phyloP scores from a whole-genome alignment of 64 coral and sea anemone genomes.

The Exaiptasia diaphana region DNA sequence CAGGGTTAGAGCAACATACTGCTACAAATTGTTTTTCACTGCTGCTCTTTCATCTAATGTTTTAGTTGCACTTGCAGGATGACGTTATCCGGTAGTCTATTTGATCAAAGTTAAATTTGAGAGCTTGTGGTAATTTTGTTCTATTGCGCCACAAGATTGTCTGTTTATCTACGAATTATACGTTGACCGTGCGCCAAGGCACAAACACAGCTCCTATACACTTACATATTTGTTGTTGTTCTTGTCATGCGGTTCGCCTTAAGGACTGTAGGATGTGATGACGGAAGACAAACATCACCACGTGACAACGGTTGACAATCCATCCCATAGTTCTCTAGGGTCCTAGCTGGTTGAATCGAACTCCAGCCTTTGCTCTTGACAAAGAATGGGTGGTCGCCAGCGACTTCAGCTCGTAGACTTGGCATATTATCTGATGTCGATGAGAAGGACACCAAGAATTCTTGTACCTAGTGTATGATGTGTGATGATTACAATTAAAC shows the following conservation, averaged over 20 bases:
- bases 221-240: constrained; percentile 10
- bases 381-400: constrained; percentile 56
- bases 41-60: too few species aligned
- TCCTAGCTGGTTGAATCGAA: constrained; percentile 9
- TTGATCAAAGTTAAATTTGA: too few species aligned
- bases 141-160: too few species aligned
- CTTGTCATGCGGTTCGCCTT: not conserved
- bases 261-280: constrained; percentile 21
- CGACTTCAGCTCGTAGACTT: constrained; percentile 46
- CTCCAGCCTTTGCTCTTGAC: constrained; percentile 47
- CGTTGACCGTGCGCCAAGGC: too few species aligned
- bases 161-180: too few species aligned
- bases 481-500: too few species aligned
- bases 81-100: too few species aligned
- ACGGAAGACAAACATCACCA: constrained; percentile 62
- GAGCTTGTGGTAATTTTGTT: too few species aligned
- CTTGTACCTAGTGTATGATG: too few species aligned
- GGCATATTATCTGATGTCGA: constrained; percentile 27
- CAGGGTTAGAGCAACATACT: too few species aligned
- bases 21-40: too few species aligned
- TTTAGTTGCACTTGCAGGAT: too few species aligned
- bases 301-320: constrained; percentile 21
- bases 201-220: not conserved
- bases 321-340: constrained; percentile 26
- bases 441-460: constrained; percentile 43